These are phyloP conservation scores for Enteromius trimaculatus DNA, from an alignment of 2,797 vertebrate genomes.

Conservation along the genomic window DNA sequence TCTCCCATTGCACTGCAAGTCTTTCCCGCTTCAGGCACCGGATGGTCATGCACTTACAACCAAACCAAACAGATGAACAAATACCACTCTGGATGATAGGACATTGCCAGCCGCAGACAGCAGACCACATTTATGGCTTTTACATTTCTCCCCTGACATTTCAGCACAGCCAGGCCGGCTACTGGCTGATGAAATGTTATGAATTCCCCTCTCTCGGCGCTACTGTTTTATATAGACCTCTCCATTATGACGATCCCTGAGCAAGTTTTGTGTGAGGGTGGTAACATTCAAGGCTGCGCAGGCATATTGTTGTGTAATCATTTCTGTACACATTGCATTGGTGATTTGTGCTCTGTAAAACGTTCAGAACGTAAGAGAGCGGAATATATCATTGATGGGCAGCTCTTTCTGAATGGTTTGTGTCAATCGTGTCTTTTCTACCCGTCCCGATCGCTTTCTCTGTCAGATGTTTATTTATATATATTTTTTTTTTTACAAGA, in stretches of 20 bases:
- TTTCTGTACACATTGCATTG: conserved; percentile 60
- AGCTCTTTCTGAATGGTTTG: conserved; percentile 53
- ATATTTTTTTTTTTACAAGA: conserved; percentile 63
- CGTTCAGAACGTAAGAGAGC: conserved; percentile 15
- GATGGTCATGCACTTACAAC: conserved; percentile 39
- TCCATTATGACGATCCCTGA: conserved; percentile 36
- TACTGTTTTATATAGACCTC: conserved; percentile 41
- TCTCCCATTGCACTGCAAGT: conserved; percentile 38
- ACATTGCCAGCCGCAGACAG: conserved; percentile 63
- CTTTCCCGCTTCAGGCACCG: conserved; percentile 54
- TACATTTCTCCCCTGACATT: conserved; percentile 60
- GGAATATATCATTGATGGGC: conserved; percentile 41
- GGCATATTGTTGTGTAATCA: conserved; percentile 50
- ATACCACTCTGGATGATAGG: conserved; percentile 71
- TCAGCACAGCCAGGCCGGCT: conserved; percentile 28
- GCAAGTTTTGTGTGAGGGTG: conserved; percentile 14
- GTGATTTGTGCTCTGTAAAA: conserved; percentile 57
- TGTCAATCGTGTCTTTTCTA: conserved; percentile 9
- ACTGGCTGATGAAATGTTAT: conserved; percentile 39
- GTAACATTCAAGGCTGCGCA: not conserved
- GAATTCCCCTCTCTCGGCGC: conserved; percentile 17
- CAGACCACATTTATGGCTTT: conserved; percentile 56
- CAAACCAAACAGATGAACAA: conserved; percentile 75
- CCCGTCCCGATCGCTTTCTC: conserved; percentile 60
- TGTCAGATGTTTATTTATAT: conserved; percentile 57